Conservation (phyloP, 2,797 vertebrate species). For the Microctenopoma lineatum region DNA sequence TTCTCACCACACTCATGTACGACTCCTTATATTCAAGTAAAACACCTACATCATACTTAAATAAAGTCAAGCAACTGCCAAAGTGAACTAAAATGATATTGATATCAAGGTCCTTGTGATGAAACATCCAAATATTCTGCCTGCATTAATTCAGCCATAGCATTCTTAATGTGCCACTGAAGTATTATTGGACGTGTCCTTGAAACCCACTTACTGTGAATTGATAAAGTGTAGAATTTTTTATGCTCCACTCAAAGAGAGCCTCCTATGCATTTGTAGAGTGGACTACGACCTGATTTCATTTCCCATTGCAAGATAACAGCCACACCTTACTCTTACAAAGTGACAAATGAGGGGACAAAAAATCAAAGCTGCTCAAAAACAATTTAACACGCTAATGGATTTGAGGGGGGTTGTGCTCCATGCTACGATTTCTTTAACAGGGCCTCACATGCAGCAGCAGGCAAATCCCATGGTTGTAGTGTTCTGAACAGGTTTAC, state of each 20-base stretch:
- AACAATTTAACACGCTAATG: slow-evolving; percentile 66
- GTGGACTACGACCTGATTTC: slow-evolving; percentile 71
- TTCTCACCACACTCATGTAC: background rate
- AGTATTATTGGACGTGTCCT: slow-evolving; percentile 77
- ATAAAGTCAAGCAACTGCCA: slow-evolving; percentile 28
- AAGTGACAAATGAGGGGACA: slow-evolving; percentile 35
- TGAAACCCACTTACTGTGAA: slow-evolving; percentile 75
- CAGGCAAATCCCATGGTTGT: slow-evolving; percentile 22
- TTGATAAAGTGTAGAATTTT: slow-evolving; percentile 71
- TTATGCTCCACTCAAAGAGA: slow-evolving; percentile 65
- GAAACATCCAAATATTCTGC: slow-evolving; percentile 49
- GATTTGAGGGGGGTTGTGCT: slow-evolving; percentile 36
- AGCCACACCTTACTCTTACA: slow-evolving; percentile 44
- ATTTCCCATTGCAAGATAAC: slow-evolving; percentile 65
- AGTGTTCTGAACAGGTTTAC: slow-evolving; percentile 19
- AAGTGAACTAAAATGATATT: slow-evolving; percentile 12
- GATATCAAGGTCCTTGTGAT: slow-evolving; percentile 39
- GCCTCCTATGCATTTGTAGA: slow-evolving; percentile 53
- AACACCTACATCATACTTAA: slow-evolving; percentile 2
- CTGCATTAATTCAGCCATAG: slow-evolving; percentile 56
- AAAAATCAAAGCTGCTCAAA: slow-evolving; percentile 67
- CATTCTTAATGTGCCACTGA: slow-evolving; percentile 58
- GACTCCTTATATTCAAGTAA: background rate
- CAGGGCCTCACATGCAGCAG: slow-evolving; percentile 36
- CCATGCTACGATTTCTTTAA: slow-evolving; percentile 44